A percentile compares a stretch with the other conserved stretches of the same genome.
These are phyloP conservation scores for Homarus gammarus DNA, from an alignment of 2,888 invertebrate species.

Conservation along the genomic window DNA sequence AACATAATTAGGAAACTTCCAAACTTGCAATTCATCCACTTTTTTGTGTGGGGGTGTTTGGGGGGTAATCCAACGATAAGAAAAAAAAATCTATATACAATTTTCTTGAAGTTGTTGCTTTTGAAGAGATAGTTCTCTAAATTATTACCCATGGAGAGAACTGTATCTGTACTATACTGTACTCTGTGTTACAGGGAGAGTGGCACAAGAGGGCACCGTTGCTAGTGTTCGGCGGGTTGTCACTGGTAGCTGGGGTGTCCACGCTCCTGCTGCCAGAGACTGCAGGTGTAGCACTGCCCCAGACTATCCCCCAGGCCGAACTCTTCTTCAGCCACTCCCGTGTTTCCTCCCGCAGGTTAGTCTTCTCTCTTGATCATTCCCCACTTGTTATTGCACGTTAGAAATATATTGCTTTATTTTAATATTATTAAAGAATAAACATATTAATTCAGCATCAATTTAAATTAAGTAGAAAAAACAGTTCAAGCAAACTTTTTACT, in stretches of 20 bases:
- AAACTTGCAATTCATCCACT: too few relatives aligned
- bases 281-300: conserved; percentile 63
- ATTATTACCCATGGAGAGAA: neutral
- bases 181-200: conserved; percentile 45
- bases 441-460: too few relatives aligned
- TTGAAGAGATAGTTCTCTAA: neutral
- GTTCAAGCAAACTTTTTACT: too few relatives aligned
- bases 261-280: conserved; percentile 74
- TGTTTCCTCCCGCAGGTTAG: conserved; percentile 28
- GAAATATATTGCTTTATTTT: too few relatives aligned
- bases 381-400: too few relatives aligned
- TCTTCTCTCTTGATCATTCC: too few relatives aligned
- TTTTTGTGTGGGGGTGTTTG: too few relatives aligned
- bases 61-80: too few relatives aligned
- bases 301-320: conserved; percentile 69
- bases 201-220: conserved; percentile 49
- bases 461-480: too few relatives aligned
- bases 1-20: too few relatives aligned
- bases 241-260: conserved; percentile 38
- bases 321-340: conserved; percentile 25
- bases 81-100: neutral
- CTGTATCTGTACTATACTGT: neutral
- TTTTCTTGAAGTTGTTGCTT: neutral
- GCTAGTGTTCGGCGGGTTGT: conserved; percentile 67
- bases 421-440: too few relatives aligned